Evolutionary conservation across 2,888 invertebrate genomes (phyloP).

Genomic region (Steinernema hermaphroditum): DNA sequence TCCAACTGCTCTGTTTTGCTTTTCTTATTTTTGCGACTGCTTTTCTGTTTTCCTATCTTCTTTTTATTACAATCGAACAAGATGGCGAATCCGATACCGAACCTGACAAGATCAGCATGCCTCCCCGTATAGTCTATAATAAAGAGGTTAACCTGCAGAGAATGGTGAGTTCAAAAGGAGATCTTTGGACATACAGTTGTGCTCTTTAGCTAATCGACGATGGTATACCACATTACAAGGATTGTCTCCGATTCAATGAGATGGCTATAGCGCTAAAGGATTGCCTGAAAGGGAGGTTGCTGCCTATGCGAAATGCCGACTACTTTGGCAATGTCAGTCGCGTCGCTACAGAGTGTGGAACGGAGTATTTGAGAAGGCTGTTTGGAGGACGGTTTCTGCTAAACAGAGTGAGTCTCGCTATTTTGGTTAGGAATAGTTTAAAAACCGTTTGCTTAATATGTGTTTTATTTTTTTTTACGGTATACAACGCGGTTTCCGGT

Average conservation of each 20-base stretch:
- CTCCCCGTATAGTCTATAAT: slow-evolving; percentile 14
- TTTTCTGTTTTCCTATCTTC: not conserved
- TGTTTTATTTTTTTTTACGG: too few relatives aligned
- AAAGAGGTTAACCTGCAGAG: slow-evolving; percentile 20
- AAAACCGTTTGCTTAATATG: too few relatives aligned
- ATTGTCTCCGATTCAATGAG: slow-evolving; percentile 13
- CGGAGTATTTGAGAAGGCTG: slow-evolving; percentile 14
- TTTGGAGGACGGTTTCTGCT: slow-evolving; percentile 14
- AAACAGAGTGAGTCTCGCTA: not conserved
- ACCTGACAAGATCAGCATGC: not conserved
- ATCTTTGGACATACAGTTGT: not conserved
- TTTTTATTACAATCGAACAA: not conserved
- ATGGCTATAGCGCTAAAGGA: slow-evolving; percentile 18
- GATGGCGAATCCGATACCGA: too few relatives aligned
- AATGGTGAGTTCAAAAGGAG: not conserved
- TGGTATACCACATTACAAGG: not conserved
- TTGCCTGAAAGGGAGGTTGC: not conserved
- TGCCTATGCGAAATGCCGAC: slow-evolving; percentile 9
- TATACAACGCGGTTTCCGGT: too few relatives aligned
- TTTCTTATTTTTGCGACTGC: not conserved
- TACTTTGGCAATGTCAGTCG: not conserved
- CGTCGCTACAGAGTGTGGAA: slow-evolving; percentile 19
- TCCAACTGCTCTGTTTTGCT: not conserved
- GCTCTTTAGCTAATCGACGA: slow-evolving; percentile 5
- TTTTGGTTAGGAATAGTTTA: too few relatives aligned